Percentiles rank a stretch among this genome's conserved stretches.
Conservation (phyloP, 2,113 vertebrate genomes). For the Centropristis striata region DNA sequence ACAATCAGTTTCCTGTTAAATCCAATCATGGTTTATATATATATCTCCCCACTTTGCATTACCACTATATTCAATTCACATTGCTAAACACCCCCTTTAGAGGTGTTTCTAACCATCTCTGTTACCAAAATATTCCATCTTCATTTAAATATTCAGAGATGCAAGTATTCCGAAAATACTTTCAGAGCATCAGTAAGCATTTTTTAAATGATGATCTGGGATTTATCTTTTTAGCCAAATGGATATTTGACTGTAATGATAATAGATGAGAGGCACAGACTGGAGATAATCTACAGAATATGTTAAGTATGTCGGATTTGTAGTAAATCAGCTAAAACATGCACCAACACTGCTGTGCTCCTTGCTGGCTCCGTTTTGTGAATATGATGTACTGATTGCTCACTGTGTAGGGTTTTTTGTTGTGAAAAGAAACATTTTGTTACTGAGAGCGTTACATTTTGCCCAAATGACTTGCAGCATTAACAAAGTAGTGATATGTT, state of each 20-base stretch:
- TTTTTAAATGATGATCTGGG: not conserved
- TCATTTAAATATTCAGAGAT: too few relatives aligned
- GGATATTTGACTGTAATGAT: not conserved
- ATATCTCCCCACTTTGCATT: not conserved
- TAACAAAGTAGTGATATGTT: conserved; percentile 37
- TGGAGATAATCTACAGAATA: not conserved
- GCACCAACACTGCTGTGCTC: not conserved
- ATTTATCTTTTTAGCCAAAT: not conserved
- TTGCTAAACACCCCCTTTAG: not conserved
- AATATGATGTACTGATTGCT: conserved; percentile 45
- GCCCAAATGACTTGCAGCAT: conserved; percentile 67
- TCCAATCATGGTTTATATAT: too few relatives aligned
- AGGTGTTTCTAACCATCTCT: not conserved
- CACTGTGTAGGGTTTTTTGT: conserved; percentile 42
- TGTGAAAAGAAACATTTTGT: conserved; percentile 41
- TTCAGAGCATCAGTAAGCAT: not conserved
- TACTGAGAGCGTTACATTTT: conserved; percentile 15
- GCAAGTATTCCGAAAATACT: not conserved
- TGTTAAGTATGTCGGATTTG: not conserved
- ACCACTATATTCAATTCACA: not conserved
- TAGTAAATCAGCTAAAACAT: not conserved
- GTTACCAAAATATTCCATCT: not conserved
- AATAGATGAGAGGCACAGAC: conserved; percentile 6
- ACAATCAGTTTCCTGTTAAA: not conserved
- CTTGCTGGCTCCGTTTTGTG: conserved; percentile 32